phyloP scores from a whole-genome alignment of 2,797 vertebrate genomes.

The Clarias pachynema region DNA sequence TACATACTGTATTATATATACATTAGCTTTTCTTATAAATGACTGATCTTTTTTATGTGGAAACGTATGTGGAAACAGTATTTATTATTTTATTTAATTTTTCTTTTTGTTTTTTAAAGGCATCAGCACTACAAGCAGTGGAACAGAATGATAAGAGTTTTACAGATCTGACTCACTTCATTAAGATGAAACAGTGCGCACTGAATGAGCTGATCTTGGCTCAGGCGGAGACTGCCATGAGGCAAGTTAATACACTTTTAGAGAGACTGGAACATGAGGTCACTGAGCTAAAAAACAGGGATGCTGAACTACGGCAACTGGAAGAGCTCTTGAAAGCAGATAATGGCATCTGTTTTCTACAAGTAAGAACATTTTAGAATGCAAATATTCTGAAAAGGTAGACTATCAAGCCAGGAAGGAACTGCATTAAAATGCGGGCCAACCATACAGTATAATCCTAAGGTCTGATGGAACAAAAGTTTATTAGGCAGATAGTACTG shows the following conservation, averaged over 20 bases:
- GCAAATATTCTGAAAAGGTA: neutral
- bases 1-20: neutral
- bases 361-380: slow-evolving; percentile 29
- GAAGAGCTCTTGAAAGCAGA: slow-evolving; percentile 50
- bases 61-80: neutral
- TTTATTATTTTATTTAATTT: neutral
- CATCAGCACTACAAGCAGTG: slow-evolving; percentile 21
- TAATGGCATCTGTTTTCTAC: slow-evolving; percentile 44
- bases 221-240: slow-evolving; percentile 52
- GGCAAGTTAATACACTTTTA: slow-evolving; percentile 36
- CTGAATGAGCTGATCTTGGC: slow-evolving; percentile 36
- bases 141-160: slow-evolving; percentile 29
- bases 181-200: slow-evolving; percentile 23
- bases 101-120: neutral
- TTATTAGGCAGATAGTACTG: neutral
- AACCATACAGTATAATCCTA: neutral
- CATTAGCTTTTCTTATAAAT: neutral
- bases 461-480: neutral
- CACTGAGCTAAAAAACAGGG: slow-evolving; percentile 46
- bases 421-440: neutral
- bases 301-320: slow-evolving; percentile 31
- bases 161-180: slow-evolving; percentile 32
- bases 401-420: too few species aligned
- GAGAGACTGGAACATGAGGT: slow-evolving; percentile 47
- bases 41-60: neutral